A percentile compares a stretch with the other conserved stretches of the same genome.
Evolutionary conservation across 2,888 invertebrate species (phyloP).

Genomic region (Chromoteleia sp.): DNA sequence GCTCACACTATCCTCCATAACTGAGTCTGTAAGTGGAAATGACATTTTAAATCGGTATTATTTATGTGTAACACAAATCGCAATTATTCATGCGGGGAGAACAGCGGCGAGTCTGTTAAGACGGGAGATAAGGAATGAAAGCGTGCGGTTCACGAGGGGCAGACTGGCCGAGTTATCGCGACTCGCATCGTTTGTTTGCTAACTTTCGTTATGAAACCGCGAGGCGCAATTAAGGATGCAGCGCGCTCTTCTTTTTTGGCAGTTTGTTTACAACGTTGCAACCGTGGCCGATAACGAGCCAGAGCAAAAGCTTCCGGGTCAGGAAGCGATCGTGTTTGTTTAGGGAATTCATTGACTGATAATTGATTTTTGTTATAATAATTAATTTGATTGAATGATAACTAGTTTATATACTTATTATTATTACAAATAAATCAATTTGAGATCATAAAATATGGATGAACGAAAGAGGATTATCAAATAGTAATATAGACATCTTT

Average conservation of each 20-base stretch:
- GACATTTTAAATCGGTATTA: slow-evolving; percentile 12
- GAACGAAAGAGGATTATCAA: too few relatives aligned
- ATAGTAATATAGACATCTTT: too few relatives aligned
- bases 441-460: too few relatives aligned
- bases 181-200: slow-evolving; percentile 30
- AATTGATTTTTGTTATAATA: too few relatives aligned
- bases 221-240: slow-evolving; percentile 14
- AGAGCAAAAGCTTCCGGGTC: too few relatives aligned
- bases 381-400: too few relatives aligned
- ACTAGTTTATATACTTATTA: too few relatives aligned
- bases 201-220: slow-evolving; percentile 37
- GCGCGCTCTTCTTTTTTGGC: background rate
- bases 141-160: slow-evolving; percentile 43
- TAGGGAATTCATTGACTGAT: too few relatives aligned
- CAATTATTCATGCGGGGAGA: slow-evolving; percentile 28
- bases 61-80: background rate
- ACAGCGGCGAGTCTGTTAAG: slow-evolving; percentile 27
- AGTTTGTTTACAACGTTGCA: slow-evolving; percentile 6
- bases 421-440: too few relatives aligned
- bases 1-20: slow-evolving; percentile 89
- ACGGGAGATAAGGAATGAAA: slow-evolving; percentile 49
- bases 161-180: slow-evolving; percentile 32
- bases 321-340: too few relatives aligned
- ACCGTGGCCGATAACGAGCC: too few relatives aligned
- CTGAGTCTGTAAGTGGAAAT: slow-evolving; percentile 78